Percentiles rank a stretch among this genome's conserved stretches.
These are phyloP conservation scores for Melanaphis sacchari DNA, from an alignment of 1,140 invertebrate genomes.

Conservation along the genomic window DNA sequence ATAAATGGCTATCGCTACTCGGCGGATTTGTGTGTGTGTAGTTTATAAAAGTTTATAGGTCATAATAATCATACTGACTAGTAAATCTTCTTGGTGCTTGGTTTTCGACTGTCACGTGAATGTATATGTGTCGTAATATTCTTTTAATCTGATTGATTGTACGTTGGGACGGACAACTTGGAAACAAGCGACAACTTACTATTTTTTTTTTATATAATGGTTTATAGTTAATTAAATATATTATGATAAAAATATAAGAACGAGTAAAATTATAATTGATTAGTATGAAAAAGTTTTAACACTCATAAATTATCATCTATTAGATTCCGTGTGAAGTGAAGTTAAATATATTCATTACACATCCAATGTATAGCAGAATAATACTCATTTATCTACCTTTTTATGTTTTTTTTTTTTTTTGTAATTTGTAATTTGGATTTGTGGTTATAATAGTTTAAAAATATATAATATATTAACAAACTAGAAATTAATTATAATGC, in stretches of 20 bases:
- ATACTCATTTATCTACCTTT: too few relatives aligned
- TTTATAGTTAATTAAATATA: background rate
- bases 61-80: background rate
- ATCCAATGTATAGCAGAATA: too few relatives aligned
- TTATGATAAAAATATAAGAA: background rate
- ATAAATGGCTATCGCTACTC: constrained; percentile 16
- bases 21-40: background rate
- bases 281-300: too few relatives aligned
- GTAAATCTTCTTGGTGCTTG: background rate
- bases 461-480: too few relatives aligned
- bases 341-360: too few relatives aligned
- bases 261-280: too few relatives aligned
- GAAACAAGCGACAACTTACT: background rate
- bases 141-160: background rate
- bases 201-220: background rate
- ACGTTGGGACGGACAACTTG: background rate
- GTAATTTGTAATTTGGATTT: too few relatives aligned
- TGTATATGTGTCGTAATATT: background rate
- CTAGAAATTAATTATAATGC: too few relatives aligned
- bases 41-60: constrained; percentile 37
- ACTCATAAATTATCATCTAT: too few relatives aligned
- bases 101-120: background rate
- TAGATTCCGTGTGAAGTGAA: too few relatives aligned
- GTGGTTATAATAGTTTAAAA: too few relatives aligned
- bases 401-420: too few relatives aligned